Evolutionary conservation across 2,888 invertebrate genomes (phyloP).

Genomic region (Fragum sueziense): DNA sequence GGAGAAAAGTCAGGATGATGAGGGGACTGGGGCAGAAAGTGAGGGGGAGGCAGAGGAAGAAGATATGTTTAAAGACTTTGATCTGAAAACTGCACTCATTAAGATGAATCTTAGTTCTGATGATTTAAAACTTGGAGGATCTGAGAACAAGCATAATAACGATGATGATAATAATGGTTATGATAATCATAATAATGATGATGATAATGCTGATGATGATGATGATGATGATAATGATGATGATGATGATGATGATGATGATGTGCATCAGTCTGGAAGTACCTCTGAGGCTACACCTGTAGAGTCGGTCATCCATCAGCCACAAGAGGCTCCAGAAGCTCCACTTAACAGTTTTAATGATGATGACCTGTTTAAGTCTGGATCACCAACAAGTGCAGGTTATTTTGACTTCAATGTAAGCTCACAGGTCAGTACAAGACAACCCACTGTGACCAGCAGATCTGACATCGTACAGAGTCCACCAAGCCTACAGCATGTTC

Average conservation of each 20-base stretch:
- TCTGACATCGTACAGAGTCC: background rate
- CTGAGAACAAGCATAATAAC: background rate
- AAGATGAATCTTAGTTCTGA: background rate
- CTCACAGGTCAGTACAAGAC: background rate
- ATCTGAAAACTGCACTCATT: background rate
- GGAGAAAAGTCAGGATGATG: background rate
- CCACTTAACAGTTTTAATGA: slow-evolving; percentile 20
- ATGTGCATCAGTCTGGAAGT: background rate
- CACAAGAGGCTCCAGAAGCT: background rate
- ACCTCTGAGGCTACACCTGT: background rate
- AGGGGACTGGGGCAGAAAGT: background rate
- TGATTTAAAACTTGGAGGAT: background rate
- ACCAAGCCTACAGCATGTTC: background rate
- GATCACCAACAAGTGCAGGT: slow-evolving; percentile 10
- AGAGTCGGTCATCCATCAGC: background rate
- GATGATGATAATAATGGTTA: background rate
- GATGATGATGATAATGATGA: background rate
- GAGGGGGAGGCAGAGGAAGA: slow-evolving; percentile 29
- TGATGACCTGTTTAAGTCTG: slow-evolving; percentile 38
- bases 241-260: slow-evolving; percentile 12
- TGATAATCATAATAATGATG: background rate
- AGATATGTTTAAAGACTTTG: slow-evolving; percentile 12
- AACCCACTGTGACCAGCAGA: background rate
- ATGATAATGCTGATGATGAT: background rate
- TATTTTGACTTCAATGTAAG: background rate